Evolutionary conservation across 2,113 vertebrate species (phyloP).

Genomic region (Hystrix cristata): DNA sequence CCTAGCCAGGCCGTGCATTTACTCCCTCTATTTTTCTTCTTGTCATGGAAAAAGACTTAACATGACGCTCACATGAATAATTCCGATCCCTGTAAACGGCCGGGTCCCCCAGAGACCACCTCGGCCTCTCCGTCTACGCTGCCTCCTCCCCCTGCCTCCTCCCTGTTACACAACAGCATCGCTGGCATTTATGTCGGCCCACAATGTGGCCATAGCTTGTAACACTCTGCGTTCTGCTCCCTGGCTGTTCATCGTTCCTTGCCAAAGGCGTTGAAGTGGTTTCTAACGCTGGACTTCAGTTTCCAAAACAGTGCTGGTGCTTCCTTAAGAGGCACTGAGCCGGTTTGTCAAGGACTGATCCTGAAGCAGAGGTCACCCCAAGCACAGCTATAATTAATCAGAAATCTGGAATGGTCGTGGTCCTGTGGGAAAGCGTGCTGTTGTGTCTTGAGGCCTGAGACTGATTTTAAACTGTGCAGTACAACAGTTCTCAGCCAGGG

Average conservation of each 20-base stretch:
- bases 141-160: constrained; percentile 1
- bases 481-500: neutral
- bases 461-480: neutral
- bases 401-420: neutral
- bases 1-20: constrained; percentile 68
- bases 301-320: neutral
- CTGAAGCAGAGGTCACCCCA: neutral
- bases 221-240: constrained; percentile 9
- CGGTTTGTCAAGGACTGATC: neutral
- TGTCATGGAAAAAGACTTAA: constrained; percentile 84
- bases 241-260: neutral
- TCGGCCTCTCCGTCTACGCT: constrained; percentile 34
- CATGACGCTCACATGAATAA: constrained; percentile 81
- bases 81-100: constrained; percentile 82
- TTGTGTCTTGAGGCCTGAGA: neutral
- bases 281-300: neutral
- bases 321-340: neutral
- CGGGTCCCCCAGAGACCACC: constrained; percentile 62
- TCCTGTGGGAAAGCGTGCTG: neutral
- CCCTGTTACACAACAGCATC: neutral
- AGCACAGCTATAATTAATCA: neutral
- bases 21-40: constrained; percentile 77
- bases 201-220: constrained; percentile 38
- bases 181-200: constrained; percentile 56
- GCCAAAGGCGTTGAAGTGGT: neutral